Conservation (phyloP, 2,888 invertebrate species). For the Leptopilina drosophilae region DNA sequence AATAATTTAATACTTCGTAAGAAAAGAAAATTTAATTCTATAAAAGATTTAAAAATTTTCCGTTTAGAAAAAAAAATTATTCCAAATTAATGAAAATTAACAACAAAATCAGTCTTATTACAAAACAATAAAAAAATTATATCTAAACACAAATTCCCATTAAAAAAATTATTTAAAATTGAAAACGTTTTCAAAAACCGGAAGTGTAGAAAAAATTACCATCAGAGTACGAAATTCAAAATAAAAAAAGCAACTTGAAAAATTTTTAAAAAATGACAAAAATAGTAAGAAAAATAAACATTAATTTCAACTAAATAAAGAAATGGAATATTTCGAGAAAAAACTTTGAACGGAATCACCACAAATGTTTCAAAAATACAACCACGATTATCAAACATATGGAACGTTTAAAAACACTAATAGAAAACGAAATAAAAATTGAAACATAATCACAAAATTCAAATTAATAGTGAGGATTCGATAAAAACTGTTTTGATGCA, state of each 20-base stretch:
- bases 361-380: background rate
- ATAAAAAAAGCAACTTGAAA: background rate
- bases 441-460: background rate
- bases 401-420: background rate
- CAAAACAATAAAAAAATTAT: too few species aligned
- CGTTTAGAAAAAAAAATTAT: too few species aligned
- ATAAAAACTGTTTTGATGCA: background rate
- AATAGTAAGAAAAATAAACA: background rate
- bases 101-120: too few species aligned
- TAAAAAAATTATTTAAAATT: background rate
- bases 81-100: too few species aligned
- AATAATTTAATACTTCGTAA: background rate
- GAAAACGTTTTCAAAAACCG: background rate
- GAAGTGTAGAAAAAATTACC: background rate
- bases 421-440: background rate
- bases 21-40: too few species aligned
- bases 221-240: constrained; percentile 16
- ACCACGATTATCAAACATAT: constrained; percentile 22
- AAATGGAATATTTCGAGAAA: background rate
- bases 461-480: background rate
- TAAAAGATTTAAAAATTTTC: too few species aligned
- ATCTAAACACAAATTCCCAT: background rate
- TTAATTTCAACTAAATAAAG: background rate
- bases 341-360: background rate
- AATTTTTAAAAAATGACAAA: background rate